phyloP scores from a whole-genome alignment of 1,140 invertebrate genomes.

The Scaptodrosophila lebanonensis region DNA sequence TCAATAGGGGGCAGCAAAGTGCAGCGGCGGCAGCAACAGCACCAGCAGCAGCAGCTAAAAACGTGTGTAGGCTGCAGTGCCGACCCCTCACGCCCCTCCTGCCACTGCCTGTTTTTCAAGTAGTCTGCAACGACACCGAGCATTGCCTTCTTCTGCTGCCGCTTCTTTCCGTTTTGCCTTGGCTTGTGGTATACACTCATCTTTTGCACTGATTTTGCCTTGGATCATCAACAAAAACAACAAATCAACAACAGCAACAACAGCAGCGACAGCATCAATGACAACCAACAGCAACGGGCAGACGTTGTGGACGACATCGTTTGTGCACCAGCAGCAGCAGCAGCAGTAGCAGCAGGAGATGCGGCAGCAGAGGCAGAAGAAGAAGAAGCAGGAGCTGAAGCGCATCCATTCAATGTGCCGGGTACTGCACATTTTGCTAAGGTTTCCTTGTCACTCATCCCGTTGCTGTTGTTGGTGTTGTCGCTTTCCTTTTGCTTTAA shows the following conservation, averaged over 20 bases:
- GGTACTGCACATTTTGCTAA: constrained; percentile 42
- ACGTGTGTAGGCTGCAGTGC: constrained; percentile 1
- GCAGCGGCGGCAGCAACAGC: neutral
- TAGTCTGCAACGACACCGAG: constrained; percentile 57
- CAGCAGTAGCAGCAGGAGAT: constrained; percentile 4
- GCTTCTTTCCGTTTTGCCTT: constrained; percentile 5
- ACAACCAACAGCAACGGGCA: no score
- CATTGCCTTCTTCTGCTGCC: constrained; percentile 47
- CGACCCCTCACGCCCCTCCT: neutral
- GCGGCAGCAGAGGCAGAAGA: constrained; percentile 1
- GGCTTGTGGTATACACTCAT: constrained; percentile 2
- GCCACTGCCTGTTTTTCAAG: constrained; percentile 49
- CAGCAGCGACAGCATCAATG: neutral
- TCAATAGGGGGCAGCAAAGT: constrained; percentile 34
- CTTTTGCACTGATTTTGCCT: no score
- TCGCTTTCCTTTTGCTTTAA: constrained; percentile 58
- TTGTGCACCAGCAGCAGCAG: constrained; percentile 4
- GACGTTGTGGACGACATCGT: constrained; percentile 35
- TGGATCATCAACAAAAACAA: constrained; percentile 54
- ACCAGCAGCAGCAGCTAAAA: constrained; percentile 3
- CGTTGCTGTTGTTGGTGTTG: constrained; percentile 40
- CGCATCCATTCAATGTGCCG: constrained; percentile 39
- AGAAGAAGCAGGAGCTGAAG: constrained; percentile 5
- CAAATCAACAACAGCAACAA: constrained; percentile 35
- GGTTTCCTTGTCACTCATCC: constrained; percentile 24